These are phyloP conservation scores for Pseudotriccus pelzelni DNA, from an alignment of 2,797 vertebrate species.

Conservation along the genomic window DNA sequence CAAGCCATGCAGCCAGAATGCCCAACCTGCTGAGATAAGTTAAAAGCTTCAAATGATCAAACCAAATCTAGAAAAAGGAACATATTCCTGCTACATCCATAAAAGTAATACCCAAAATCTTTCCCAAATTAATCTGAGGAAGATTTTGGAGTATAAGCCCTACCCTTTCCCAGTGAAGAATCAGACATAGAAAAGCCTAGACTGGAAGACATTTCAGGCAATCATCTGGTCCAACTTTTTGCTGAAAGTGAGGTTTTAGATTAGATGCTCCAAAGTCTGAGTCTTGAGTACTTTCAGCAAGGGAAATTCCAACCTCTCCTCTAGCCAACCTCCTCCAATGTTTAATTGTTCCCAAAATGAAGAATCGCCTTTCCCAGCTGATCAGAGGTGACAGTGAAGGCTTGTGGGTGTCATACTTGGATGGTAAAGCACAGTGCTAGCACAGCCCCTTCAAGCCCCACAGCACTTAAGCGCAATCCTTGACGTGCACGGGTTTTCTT, in stretches of 20 bases:
- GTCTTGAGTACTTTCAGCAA: background rate
- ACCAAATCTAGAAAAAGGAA: background rate
- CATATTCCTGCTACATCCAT: background rate
- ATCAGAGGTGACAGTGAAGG: background rate
- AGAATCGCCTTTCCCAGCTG: background rate
- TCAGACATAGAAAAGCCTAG: background rate
- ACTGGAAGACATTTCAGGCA: background rate
- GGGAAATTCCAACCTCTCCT: background rate
- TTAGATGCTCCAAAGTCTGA: background rate
- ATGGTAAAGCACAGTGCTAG: background rate
- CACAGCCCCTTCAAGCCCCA: background rate
- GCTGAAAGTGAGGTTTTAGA: background rate
- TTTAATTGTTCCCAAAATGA: background rate
- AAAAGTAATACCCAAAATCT: background rate
- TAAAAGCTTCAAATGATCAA: background rate
- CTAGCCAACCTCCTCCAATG: background rate
- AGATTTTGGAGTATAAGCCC: background rate
- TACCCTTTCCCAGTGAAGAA: background rate
- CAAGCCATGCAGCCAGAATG: background rate
- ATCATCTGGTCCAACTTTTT: background rate
- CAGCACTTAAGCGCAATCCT: background rate
- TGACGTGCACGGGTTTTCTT: background rate
- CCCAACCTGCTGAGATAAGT: background rate
- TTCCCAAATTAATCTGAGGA: background rate
- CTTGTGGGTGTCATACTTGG: background rate